Evolutionary conservation across 2,888 invertebrate species (phyloP).

Genomic region (Branchellion lobata): DNA sequence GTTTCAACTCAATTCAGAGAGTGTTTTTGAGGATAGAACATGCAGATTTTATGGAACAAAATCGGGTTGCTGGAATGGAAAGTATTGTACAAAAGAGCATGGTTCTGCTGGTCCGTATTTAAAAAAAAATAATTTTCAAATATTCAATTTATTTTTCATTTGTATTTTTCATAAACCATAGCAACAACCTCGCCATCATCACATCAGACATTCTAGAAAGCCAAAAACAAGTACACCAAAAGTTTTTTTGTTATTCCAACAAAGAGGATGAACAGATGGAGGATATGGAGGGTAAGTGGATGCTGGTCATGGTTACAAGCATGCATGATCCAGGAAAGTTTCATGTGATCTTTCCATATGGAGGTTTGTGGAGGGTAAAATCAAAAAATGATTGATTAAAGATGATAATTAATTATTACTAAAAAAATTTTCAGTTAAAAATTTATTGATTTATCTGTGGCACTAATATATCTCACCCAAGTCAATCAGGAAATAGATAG

Average conservation of each 20-base stretch:
- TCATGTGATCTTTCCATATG: constrained; percentile 8
- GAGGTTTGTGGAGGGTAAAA: not conserved
- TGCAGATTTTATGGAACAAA: not conserved
- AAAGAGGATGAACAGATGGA: not conserved
- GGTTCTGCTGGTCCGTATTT: not conserved
- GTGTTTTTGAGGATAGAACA: not conserved
- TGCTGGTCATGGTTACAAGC: not conserved
- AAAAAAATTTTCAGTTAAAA: too few relatives aligned
- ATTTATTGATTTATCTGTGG: too few relatives aligned
- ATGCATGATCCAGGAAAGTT: not conserved
- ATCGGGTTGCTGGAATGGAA: not conserved
- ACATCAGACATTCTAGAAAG: not conserved
- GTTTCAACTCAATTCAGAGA: too few relatives aligned
- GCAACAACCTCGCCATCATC: too few relatives aligned
- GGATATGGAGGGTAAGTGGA: not conserved
- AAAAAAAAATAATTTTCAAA: not conserved
- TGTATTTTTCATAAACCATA: too few relatives aligned
- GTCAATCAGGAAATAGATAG: too few relatives aligned
- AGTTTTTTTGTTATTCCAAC: not conserved
- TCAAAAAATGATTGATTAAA: too few relatives aligned
- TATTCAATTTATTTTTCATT: not conserved
- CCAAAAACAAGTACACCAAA: not conserved
- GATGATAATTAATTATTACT: too few relatives aligned
- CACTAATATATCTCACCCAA: too few relatives aligned
- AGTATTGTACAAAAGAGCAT: not conserved